Evolutionary conservation across 2,113 vertebrate genomes (phyloP).

Genomic region (Phoxinus phoxinus): DNA sequence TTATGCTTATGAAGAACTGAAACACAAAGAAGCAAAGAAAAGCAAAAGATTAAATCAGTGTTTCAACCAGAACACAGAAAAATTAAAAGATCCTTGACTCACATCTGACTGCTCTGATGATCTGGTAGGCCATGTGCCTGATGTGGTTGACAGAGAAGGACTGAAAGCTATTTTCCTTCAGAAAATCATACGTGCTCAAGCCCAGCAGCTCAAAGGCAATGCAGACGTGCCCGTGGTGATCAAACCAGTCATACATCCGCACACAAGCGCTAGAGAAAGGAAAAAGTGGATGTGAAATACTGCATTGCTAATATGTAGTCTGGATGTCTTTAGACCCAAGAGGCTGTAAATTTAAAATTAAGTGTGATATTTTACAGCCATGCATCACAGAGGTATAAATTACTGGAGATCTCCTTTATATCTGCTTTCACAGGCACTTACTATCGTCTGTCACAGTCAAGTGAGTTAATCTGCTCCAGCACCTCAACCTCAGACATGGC

Average conservation of each 20-base stretch:
- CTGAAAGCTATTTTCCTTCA: conserved; percentile 95
- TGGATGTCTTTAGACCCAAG: neutral
- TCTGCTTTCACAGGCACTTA: conserved; percentile 62
- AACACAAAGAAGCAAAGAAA: conserved; percentile 33
- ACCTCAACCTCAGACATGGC: conserved; percentile 95
- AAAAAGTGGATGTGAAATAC: neutral
- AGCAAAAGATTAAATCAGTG: neutral
- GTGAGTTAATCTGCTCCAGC: conserved; percentile 87
- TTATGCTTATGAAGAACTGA: conserved; percentile 93
- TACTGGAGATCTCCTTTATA: neutral
- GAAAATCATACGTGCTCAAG: conserved; percentile 96
- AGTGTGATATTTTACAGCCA: neutral
- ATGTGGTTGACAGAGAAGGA: conserved; percentile 93
- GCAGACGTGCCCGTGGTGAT: conserved; percentile 93
- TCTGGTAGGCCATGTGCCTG: conserved; percentile 92
- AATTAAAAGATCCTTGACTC: conserved; percentile 72
- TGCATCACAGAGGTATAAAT: neutral
- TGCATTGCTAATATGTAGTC: neutral
- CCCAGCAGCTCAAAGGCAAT: conserved; percentile 95
- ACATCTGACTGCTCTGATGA: conserved; percentile 90
- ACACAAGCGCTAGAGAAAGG: conserved; percentile 85
- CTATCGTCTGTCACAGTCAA: conserved; percentile 82
- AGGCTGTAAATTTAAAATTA: conserved; percentile 19
- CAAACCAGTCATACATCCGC: conserved; percentile 96
- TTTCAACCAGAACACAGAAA: neutral